A percentile compares a stretch with the other conserved stretches of the same genome.
phyloP scores from a whole-genome alignment of 1,140 invertebrate genomes.

The Potamilus streckersoni region DNA sequence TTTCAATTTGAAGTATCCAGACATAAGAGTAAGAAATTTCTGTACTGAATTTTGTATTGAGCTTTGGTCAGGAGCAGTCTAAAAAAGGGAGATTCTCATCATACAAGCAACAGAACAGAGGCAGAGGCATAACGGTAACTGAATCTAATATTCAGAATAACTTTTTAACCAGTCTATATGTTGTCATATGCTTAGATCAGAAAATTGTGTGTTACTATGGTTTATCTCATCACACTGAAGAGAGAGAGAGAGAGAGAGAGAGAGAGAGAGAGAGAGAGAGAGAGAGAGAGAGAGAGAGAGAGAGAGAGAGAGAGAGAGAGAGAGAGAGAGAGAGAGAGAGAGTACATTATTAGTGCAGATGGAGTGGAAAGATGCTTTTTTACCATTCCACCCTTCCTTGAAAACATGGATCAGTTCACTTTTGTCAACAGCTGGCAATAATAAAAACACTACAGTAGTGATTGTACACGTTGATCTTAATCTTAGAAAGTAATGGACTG shows the following conservation, averaged over 20 bases:
- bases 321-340: too few relatives aligned
- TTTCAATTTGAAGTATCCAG: background rate
- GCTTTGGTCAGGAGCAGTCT: conserved; percentile 6
- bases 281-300: too few relatives aligned
- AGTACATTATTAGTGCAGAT: conserved; percentile 9
- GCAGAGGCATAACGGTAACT: conserved; percentile 14
- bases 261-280: too few relatives aligned
- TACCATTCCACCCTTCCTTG: conserved; percentile 7
- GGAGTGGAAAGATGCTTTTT: background rate
- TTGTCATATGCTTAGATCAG: conserved; percentile 3
- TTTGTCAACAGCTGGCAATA: background rate
- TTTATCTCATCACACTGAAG: conserved; percentile 6
- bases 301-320: too few relatives aligned
- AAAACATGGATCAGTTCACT: conserved; percentile 2
- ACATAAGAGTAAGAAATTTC: conserved; percentile 8
- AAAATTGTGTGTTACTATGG: conserved; percentile 10
- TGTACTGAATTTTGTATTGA: conserved; percentile 25
- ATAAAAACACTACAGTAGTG: conserved; percentile 2
- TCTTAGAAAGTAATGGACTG: background rate
- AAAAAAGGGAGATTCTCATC: conserved; percentile 12
- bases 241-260: conserved; percentile 13
- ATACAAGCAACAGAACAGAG: conserved; percentile 25
- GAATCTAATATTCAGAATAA: background rate
- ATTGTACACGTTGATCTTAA: conserved; percentile 1
- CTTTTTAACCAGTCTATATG: conserved; percentile 5